Conservation (phyloP, 2,888 invertebrate species). For the Imbricaverruca yamaguchii region DNA sequence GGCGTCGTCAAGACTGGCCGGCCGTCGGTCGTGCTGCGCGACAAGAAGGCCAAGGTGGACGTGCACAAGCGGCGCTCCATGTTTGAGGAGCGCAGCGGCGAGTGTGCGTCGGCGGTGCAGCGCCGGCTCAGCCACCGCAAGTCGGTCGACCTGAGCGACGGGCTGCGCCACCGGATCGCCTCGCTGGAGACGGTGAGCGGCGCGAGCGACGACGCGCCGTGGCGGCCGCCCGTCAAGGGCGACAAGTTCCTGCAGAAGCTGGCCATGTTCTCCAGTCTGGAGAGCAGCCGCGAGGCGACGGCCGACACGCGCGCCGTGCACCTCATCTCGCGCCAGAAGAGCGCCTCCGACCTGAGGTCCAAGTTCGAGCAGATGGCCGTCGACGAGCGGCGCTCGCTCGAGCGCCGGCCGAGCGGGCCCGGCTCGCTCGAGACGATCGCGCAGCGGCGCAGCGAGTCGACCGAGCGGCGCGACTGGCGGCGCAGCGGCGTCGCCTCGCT, state of each 20-base stretch:
- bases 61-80: conserved; percentile 72
- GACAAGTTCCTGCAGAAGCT: conserved; percentile 35
- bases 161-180: conserved; percentile 33
- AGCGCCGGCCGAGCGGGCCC: conserved; percentile 23
- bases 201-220: conserved; percentile 23
- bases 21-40: conserved; percentile 42
- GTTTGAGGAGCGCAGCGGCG: conserved; percentile 51
- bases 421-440: background rate
- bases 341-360: conserved; percentile 53
- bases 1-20: conserved; percentile 40
- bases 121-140: conserved; percentile 4
- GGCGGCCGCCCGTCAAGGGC: conserved; percentile 32
- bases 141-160: conserved; percentile 17
- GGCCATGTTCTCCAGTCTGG: conserved; percentile 33
- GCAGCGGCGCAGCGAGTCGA: too few relatives aligned
- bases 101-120: background rate
- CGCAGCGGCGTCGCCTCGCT: background rate
- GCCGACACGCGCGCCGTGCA: conserved; percentile 22
- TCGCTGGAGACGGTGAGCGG: conserved; percentile 33
- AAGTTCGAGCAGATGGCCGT: background rate
- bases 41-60: conserved; percentile 55
- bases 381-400: background rate
- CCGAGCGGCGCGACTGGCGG: background rate
- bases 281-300: conserved; percentile 25
- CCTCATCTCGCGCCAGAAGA: conserved; percentile 56